Conservation (phyloP, 2,888 invertebrate species). For the Cylloceria caligata region DNA sequence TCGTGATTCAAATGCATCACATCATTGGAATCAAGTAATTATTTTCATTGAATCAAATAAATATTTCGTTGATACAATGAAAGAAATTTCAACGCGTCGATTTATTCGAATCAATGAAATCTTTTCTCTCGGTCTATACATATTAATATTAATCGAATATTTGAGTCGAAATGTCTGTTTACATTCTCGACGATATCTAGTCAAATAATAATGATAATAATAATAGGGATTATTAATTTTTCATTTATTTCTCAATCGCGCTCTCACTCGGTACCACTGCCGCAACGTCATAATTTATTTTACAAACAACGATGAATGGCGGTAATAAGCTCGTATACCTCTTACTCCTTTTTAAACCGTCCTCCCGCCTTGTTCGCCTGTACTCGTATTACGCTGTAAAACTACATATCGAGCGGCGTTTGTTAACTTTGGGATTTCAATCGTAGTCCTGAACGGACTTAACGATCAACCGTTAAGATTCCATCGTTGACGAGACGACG, state of each 20-base stretch:
- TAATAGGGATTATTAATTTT: neutral
- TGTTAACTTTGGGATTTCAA: constrained; percentile 61
- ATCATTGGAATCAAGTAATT: no score
- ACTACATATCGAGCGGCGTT: constrained; percentile 38
- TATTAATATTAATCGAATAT: neutral
- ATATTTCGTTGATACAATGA: no score
- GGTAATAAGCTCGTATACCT: constrained; percentile 4
- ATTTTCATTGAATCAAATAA: no score
- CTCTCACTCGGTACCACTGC: neutral
- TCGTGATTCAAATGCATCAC: no score
- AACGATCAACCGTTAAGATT: constrained; percentile 59
- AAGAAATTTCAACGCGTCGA: no score
- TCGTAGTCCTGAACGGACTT: constrained; percentile 57
- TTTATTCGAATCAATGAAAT: no score
- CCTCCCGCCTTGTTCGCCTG: neutral
- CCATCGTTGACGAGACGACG: constrained; percentile 43
- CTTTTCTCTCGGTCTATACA: no score
- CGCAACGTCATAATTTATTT: constrained; percentile 16
- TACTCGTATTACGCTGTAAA: constrained; percentile 11
- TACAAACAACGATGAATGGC: neutral
- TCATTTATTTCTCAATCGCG: neutral
- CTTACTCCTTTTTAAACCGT: neutral
- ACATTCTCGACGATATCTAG: neutral
- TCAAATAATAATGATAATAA: neutral
- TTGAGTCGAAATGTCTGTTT: neutral